Evolutionary conservation across 2,888 invertebrate species (phyloP).

Genomic region (Brachyptera risi): DNA sequence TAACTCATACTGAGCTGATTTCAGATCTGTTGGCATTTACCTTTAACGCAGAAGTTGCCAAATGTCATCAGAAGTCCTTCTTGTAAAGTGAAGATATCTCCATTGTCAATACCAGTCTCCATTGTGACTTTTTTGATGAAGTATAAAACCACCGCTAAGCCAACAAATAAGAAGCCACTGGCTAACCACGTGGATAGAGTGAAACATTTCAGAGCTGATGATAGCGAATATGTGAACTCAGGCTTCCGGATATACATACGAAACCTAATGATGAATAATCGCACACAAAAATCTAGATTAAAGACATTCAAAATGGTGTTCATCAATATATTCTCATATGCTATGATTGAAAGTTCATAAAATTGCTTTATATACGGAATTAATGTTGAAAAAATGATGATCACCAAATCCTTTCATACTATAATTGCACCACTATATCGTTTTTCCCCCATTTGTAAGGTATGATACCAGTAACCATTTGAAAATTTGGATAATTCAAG

Average conservation of each 20-base stretch:
- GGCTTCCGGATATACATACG: not conserved
- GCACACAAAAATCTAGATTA: not conserved
- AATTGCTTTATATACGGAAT: too few species aligned
- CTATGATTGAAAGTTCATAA: not conserved
- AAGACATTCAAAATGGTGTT: not conserved
- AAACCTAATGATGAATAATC: not conserved
- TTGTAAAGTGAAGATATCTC: not conserved
- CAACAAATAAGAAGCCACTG: not conserved
- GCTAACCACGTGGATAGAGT: not conserved
- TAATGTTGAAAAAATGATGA: not conserved
- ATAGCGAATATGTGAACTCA: not conserved
- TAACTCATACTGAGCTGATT: too few species aligned
- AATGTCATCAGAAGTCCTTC: not conserved
- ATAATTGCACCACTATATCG: too few species aligned
- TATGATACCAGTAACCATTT: too few species aligned
- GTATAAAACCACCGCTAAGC: not conserved
- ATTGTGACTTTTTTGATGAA: not conserved
- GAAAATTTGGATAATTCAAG: too few species aligned
- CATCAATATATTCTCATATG: not conserved
- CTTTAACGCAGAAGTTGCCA: not conserved
- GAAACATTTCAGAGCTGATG: not conserved
- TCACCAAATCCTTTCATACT: not conserved
- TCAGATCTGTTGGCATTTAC: not conserved
- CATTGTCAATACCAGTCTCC: not conserved
- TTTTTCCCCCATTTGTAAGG: too few species aligned